A percentile compares a stretch with the other conserved stretches of the same genome.
These are phyloP conservation scores for Cryptotermes secundus DNA, from an alignment of 1,140 invertebrate species.

Conservation along the genomic window DNA sequence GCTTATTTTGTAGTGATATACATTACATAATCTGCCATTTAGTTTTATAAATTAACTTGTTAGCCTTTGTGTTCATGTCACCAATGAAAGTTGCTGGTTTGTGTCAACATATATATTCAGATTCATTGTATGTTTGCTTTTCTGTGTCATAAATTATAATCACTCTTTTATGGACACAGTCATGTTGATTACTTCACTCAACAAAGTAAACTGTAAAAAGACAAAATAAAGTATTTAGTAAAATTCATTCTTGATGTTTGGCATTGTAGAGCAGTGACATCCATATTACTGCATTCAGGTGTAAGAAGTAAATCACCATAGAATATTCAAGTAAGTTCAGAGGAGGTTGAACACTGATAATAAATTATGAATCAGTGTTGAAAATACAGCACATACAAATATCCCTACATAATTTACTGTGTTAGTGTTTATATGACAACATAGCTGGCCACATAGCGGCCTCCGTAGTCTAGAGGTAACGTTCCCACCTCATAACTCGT, in stretches of 20 bases:
- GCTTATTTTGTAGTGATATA: background rate
- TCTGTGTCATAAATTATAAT: background rate
- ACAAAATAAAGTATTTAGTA: conserved; percentile 12
- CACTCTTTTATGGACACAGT: background rate
- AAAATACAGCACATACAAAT: too few relatives aligned
- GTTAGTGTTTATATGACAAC: too few relatives aligned
- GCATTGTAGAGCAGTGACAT: background rate
- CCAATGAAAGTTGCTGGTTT: background rate
- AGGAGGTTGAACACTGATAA: too few relatives aligned
- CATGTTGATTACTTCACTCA: background rate
- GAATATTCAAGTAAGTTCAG: too few relatives aligned
- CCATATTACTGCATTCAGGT: background rate
- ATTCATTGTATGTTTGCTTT: background rate
- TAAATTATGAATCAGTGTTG: too few relatives aligned
- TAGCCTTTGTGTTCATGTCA: background rate
- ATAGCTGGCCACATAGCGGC: too few relatives aligned
- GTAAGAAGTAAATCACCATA: too few relatives aligned
- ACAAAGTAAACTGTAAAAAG: background rate
- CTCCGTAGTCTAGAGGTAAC: too few relatives aligned
- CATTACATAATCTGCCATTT: background rate
- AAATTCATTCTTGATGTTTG: background rate
- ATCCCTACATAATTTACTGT: too few relatives aligned
- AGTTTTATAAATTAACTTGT: background rate
- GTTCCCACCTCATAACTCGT: too few relatives aligned
- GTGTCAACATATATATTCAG: background rate